These are phyloP conservation scores for Drosophila imparisetae DNA, from an alignment of 2,888 invertebrate genomes.

Conservation along the genomic window DNA sequence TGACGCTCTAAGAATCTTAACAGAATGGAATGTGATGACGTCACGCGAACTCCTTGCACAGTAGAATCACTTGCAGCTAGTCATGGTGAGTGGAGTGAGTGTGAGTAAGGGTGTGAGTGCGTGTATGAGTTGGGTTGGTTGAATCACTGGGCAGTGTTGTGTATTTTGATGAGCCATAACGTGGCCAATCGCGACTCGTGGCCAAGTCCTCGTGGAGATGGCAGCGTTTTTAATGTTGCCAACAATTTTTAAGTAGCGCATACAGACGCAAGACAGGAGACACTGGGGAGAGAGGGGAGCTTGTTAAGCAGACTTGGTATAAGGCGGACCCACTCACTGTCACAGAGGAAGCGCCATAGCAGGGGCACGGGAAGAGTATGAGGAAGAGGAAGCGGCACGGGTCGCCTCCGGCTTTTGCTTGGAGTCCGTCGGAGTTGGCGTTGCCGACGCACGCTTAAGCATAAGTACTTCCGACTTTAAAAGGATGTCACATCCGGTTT, in stretches of 20 bases:
- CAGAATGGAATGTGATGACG: constrained; percentile 7
- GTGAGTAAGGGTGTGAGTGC: background rate
- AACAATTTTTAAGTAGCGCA: constrained; percentile 78
- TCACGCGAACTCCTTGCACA: background rate
- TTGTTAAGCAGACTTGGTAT: constrained; percentile 14
- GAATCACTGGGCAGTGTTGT: constrained; percentile 36
- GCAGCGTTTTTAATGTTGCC: constrained; percentile 62
- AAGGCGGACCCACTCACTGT: constrained; percentile 32
- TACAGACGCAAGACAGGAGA: constrained; percentile 51
- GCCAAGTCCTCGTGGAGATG: constrained; percentile 4
- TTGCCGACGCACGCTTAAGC: constrained; percentile 80
- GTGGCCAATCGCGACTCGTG: constrained; percentile 6
- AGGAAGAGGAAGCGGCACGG: constrained; percentile 12
- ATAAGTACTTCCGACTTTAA: constrained; percentile 85
- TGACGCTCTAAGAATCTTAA: background rate
- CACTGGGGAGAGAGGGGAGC: background rate
- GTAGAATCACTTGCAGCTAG: constrained; percentile 6
- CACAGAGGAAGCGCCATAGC: background rate
- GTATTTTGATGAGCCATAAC: constrained; percentile 50
- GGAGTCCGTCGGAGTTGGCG: constrained; percentile 39
- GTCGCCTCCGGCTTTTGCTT: constrained; percentile 42
- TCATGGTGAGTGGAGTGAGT: constrained; percentile 4
- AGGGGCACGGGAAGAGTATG: background rate
- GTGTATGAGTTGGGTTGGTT: background rate
- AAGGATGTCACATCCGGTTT: constrained; percentile 84